A percentile compares a stretch with the other conserved stretches of the same genome.
phyloP scores from a whole-genome alignment of 2,113 vertebrate species.

The Hemichromis elongatus region DNA sequence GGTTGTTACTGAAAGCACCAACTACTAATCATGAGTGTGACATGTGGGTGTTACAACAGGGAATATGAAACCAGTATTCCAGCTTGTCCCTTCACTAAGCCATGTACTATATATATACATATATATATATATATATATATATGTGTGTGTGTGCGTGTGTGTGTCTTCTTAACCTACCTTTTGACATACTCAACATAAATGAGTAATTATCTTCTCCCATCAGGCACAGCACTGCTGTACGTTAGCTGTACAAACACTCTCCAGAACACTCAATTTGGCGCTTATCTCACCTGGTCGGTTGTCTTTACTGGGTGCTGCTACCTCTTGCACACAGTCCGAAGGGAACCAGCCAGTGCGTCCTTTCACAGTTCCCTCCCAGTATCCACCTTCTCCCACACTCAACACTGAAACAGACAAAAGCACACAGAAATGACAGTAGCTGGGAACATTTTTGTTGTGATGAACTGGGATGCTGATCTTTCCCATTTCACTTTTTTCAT shows the following conservation, averaged over 20 bases:
- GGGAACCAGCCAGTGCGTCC: conserved; percentile 90
- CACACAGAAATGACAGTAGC: background rate
- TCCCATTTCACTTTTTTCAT: background rate
- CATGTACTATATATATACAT: background rate
- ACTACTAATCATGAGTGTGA: conserved; percentile 13
- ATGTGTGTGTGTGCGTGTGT: background rate
- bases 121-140: no score
- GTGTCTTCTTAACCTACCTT: background rate
- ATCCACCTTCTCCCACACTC: conserved; percentile 89
- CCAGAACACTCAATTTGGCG: background rate
- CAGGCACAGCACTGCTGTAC: background rate
- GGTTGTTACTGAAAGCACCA: background rate
- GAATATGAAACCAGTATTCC: conserved; percentile 11
- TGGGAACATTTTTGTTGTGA: background rate
- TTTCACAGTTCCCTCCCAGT: conserved; percentile 90
- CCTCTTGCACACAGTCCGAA: conserved; percentile 88
- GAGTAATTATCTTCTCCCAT: background rate
- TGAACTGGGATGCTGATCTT: background rate
- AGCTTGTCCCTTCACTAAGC: background rate
- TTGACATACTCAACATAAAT: background rate
- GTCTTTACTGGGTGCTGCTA: conserved; percentile 78
- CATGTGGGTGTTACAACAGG: conserved; percentile 11
- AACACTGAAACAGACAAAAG: conserved; percentile 70
- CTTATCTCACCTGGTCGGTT: conserved; percentile 76
- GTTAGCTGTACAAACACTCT: background rate